Conservation (phyloP, 1,140 invertebrate genomes). For the Drosophila ogumai region DNA sequence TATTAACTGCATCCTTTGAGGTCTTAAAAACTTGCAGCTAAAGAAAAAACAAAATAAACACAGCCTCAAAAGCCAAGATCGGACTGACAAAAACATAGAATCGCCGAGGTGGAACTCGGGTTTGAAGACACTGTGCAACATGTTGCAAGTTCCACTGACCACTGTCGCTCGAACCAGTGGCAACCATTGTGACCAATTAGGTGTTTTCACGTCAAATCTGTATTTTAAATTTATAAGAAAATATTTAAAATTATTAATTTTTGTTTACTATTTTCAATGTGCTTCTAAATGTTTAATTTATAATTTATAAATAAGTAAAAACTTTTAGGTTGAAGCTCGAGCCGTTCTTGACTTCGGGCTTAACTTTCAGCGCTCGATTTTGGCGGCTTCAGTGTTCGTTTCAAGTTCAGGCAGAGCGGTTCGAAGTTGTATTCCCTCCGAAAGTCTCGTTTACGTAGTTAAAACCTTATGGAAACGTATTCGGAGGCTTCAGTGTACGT, state of each 20-base stretch:
- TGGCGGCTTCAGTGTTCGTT: slow-evolving; percentile 69
- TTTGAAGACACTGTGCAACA: slow-evolving; percentile 26
- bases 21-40: not conserved
- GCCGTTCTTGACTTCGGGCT: slow-evolving; percentile 59
- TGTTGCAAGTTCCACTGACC: slow-evolving; percentile 24
- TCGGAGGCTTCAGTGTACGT: slow-evolving; percentile 67
- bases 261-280: not conserved
- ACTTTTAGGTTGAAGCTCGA: not conserved
- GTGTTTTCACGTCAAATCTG: not conserved
- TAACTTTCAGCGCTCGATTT: slow-evolving; percentile 59
- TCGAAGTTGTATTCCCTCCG: no score
- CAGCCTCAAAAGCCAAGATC: slow-evolving; percentile 12
- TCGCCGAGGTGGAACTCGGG: slow-evolving; percentile 14
- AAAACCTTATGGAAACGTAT: no score
- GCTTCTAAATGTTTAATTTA: not conserved
- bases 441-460: no score
- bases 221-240: no score
- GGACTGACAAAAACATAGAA: slow-evolving; percentile 65
- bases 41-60: not conserved
- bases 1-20: no score
- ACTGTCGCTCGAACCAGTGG: not conserved
- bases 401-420: slow-evolving; percentile 38
- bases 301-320: not conserved
- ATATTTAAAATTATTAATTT: not conserved
- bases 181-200: not conserved